A percentile compares a stretch with the other conserved stretches of the same genome.
phyloP scores from a whole-genome alignment of 1,140 invertebrate species.

The Drosophila albomicans region DNA sequence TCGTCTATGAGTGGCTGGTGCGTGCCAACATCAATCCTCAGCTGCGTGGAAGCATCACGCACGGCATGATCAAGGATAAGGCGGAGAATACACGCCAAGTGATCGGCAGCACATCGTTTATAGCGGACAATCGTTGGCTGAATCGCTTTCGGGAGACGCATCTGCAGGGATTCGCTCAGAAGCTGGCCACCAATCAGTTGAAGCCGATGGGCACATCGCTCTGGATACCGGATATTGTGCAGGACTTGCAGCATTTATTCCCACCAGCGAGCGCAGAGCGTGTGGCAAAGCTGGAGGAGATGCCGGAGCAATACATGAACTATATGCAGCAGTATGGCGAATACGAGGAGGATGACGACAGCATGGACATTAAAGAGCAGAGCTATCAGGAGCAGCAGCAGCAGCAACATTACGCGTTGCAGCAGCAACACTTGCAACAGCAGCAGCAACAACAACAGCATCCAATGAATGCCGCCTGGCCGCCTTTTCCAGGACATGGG shows the following conservation, averaged over 20 bases:
- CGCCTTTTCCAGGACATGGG: slow-evolving; percentile 55
- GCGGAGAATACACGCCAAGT: slow-evolving; percentile 74
- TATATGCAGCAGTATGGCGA: slow-evolving; percentile 83
- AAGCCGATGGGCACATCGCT: slow-evolving; percentile 73
- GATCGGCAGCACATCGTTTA: slow-evolving; percentile 74
- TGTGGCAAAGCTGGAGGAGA: slow-evolving; percentile 78
- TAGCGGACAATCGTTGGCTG: slow-evolving; percentile 80
- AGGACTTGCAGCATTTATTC: slow-evolving; percentile 75
- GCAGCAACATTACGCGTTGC: slow-evolving; percentile 64
- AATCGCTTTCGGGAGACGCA: slow-evolving; percentile 81
- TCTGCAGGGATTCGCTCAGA: slow-evolving; percentile 78
- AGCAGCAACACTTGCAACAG: slow-evolving; percentile 67
- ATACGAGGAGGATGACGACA: slow-evolving; percentile 80
- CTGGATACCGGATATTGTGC: slow-evolving; percentile 80
- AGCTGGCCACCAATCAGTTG: slow-evolving; percentile 74
- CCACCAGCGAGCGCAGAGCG: slow-evolving; percentile 76
- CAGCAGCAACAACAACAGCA: slow-evolving; percentile 41
- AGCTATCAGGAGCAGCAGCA: slow-evolving; percentile 75
- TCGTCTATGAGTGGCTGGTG: slow-evolving; percentile 81
- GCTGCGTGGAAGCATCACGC: slow-evolving; percentile 76
- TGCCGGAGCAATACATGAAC: slow-evolving; percentile 78
- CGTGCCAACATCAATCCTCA: slow-evolving; percentile 80
- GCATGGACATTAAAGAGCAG: slow-evolving; percentile 72
- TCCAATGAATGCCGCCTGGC: slow-evolving; percentile 62
- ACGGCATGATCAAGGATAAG: slow-evolving; percentile 84